Base-by-base conservation (phyloP, 2,888 invertebrate species). In the Abrostola triplasia region DNA sequence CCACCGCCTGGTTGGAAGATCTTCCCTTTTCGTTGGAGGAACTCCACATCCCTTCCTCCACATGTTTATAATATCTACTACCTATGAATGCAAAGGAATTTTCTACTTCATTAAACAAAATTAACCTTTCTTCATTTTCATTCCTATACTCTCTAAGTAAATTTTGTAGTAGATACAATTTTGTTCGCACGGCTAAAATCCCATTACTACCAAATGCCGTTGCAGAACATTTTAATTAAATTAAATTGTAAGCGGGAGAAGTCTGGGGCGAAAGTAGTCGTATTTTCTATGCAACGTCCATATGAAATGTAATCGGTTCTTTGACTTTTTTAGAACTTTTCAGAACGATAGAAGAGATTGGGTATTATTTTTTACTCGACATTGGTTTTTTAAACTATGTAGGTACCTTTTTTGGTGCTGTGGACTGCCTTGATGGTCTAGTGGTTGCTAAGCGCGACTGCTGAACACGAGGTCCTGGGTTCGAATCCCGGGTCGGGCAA, bases 141-240 rank as follows among this genome's bases (percentile, higher is more conserved):
- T 24, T 24, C 24, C 24, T 24, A 24, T 24, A 24, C 44, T 13
- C 8, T 44, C 44, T 9, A 24, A 13, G 13, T 47, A 24, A 47
- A 13, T 13, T 44, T 24, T 13, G 24, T 24, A 0, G 65, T 59
- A 52, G 24, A 13, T 57, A 36, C 40, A 40, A 54, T 36, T 24
- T 42, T n/a, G 42, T 42, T 54, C 6, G 7, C 10, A 9, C 24
- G 36, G 36, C 42, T 44, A 44, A 44, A 54, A 48, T 37, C 11
- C 38, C 24, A 12, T n/a, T 10, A 9, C 5, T 0, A 40, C 35
- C 9, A 49, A n/a, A 35, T 4, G 11, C 8, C 9, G 50, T 36
- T 13, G 49, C 8, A 50, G 6, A 41, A n/a, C 41, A 59, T 53
- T 54, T 9, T 54, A 57, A 59, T 59, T 53, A 59, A 65, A 65